These are phyloP conservation scores for Coracias cyanogaster DNA, from an alignment of 2,797 vertebrate species.

Conservation along the genomic window DNA sequence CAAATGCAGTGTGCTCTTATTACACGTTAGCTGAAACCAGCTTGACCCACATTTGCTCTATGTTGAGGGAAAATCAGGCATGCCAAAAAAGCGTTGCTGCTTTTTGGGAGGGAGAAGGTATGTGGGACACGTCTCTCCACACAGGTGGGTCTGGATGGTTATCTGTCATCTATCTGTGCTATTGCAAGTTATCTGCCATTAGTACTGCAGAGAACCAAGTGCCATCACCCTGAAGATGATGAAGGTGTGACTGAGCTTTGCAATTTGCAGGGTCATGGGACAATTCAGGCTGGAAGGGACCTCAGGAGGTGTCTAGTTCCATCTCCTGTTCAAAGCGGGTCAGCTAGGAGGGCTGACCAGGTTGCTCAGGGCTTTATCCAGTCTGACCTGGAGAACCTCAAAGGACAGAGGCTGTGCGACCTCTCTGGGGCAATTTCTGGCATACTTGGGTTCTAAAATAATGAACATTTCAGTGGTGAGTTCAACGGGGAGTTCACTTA, in stretches of 20 bases:
- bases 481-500: not conserved
- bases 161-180: not conserved
- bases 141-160: not conserved
- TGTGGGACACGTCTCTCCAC: rapidly evolving
- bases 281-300: not conserved
- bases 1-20: not conserved
- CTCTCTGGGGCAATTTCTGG: not conserved
- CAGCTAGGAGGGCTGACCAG: not conserved
- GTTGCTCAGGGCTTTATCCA: not conserved
- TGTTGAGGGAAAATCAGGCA: not conserved
- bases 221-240: too few relatives aligned
- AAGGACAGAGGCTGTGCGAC: not conserved
- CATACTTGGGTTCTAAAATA: not conserved
- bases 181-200: too few relatives aligned
- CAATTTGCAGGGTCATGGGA: not conserved
- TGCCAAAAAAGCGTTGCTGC: rapidly evolving
- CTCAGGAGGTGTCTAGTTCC: not conserved
- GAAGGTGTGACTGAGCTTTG: not conserved
- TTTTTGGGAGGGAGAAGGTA: not conserved
- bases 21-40: rapidly evolving
- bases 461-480: not conserved
- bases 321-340: not conserved
- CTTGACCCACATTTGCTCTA: not conserved
- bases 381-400: not conserved
- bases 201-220: not conserved